phyloP scores from a whole-genome alignment of 2,113 vertebrate genomes.

The Notechis scutatus region DNA sequence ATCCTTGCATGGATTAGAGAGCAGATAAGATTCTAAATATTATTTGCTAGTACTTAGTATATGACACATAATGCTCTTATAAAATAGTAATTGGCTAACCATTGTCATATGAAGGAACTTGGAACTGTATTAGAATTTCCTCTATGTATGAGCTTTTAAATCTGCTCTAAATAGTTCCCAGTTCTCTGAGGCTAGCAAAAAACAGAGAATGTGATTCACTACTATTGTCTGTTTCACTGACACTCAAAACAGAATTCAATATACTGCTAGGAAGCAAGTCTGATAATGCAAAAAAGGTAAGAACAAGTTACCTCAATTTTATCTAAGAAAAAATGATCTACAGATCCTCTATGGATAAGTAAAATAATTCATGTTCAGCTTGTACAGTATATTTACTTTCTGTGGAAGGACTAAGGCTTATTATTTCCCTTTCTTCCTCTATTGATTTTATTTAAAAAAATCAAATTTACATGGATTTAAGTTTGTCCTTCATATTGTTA shows the following conservation, averaged over 20 bases:
- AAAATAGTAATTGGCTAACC: not conserved
- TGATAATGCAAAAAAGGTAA: not conserved
- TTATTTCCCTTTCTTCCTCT: not conserved
- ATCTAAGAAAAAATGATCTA: not conserved
- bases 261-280: not conserved
- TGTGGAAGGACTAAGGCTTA: not conserved
- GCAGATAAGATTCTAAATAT: not conserved
- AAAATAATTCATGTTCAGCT: not conserved
- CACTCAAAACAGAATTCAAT: not conserved
- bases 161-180: not conserved
- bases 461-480: not conserved
- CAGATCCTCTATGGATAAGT: not conserved
- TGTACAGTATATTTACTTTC: not conserved
- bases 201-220: not conserved
- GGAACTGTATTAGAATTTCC: not conserved
- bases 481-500: not conserved
- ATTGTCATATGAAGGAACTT: not conserved
- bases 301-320: not conserved
- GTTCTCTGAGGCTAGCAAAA: not conserved
- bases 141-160: not conserved
- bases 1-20: not conserved
- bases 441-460: not conserved
- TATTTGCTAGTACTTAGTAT: not conserved
- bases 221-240: not conserved
- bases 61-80: not conserved